A percentile compares a stretch with the other conserved stretches of the same genome.
Conservation (phyloP, 2,797 vertebrate genomes). For the Galago senegalensis region DNA sequence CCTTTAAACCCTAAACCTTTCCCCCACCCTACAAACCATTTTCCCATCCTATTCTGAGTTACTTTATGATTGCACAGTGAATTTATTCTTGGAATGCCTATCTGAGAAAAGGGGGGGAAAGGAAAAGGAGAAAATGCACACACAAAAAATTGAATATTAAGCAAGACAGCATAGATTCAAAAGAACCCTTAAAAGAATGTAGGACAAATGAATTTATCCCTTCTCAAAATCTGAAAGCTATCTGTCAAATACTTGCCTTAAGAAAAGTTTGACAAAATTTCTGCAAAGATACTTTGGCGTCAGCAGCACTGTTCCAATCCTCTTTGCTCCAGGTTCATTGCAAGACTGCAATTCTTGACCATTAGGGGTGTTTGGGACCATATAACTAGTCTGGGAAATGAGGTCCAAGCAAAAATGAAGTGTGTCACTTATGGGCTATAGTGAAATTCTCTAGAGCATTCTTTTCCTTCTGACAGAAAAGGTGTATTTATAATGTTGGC, state of each 20-base stretch:
- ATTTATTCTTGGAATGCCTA: constrained; percentile 66
- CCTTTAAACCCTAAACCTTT: constrained; percentile 58
- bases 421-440: neutral
- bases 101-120: neutral
- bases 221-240: neutral
- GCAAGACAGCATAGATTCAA: rapidly evolving
- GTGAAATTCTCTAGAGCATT: neutral
- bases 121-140: neutral
- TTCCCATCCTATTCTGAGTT: constrained; percentile 63
- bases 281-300: neutral
- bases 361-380: neutral
- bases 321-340: neutral
- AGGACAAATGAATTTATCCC: constrained; percentile 31
- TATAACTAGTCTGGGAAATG: neutral
- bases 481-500: neutral
- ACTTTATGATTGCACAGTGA: neutral
- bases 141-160: neutral
- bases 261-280: constrained; percentile 14
- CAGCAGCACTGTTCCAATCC: neutral
- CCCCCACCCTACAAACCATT: neutral
- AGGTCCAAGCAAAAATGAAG: constrained; percentile 4
- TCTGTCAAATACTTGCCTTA: neutral
- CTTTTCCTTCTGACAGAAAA: neutral
- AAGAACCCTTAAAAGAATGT: constrained; percentile 3
- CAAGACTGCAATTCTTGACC: neutral